A percentile compares a stretch with the other conserved stretches of the same genome.
phyloP scores from a whole-genome alignment of 2,888 invertebrate species.

The Torymus aiolomorphi region DNA sequence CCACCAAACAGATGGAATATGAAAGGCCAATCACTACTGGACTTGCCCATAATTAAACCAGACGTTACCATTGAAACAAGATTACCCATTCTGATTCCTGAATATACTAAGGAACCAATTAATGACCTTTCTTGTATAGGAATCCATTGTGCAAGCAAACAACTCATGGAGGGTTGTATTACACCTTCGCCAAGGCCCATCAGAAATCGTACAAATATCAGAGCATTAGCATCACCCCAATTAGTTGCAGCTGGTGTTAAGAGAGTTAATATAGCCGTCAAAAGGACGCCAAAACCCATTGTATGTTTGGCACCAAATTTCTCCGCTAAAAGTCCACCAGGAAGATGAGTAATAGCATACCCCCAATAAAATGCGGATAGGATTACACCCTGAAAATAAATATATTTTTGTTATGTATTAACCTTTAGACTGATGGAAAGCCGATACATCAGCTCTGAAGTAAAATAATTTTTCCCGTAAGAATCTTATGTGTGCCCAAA shows the following conservation, averaged over 20 bases:
- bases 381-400: slow-evolving; percentile 80
- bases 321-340: slow-evolving; percentile 86
- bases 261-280: slow-evolving; percentile 86
- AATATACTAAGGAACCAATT: slow-evolving; percentile 84
- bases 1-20: slow-evolving; percentile 88
- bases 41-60: slow-evolving; percentile 78
- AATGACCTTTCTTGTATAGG: slow-evolving; percentile 84
- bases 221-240: slow-evolving; percentile 80
- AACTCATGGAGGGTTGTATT: slow-evolving; percentile 87
- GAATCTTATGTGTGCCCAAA: too few species aligned
- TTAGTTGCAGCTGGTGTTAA: slow-evolving; percentile 84
- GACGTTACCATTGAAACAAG: slow-evolving; percentile 80
- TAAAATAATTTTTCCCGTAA: too few species aligned
- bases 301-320: slow-evolving; percentile 89
- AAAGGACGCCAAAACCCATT: slow-evolving; percentile 85
- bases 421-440: too few species aligned
- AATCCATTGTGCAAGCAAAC: slow-evolving; percentile 85
- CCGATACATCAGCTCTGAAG: too few species aligned
- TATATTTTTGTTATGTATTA: neutral
- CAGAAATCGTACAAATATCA: slow-evolving; percentile 83
- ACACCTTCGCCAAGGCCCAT: slow-evolving; percentile 90
- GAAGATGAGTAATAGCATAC: slow-evolving; percentile 86
- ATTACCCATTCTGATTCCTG: slow-evolving; percentile 84
- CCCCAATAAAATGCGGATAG: slow-evolving; percentile 89
- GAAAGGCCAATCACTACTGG: slow-evolving; percentile 81